A percentile compares a stretch with the other conserved stretches of the same genome.
Evolutionary conservation across 1,140 invertebrate species (phyloP).

Genomic region (Drosophila saltans): DNA sequence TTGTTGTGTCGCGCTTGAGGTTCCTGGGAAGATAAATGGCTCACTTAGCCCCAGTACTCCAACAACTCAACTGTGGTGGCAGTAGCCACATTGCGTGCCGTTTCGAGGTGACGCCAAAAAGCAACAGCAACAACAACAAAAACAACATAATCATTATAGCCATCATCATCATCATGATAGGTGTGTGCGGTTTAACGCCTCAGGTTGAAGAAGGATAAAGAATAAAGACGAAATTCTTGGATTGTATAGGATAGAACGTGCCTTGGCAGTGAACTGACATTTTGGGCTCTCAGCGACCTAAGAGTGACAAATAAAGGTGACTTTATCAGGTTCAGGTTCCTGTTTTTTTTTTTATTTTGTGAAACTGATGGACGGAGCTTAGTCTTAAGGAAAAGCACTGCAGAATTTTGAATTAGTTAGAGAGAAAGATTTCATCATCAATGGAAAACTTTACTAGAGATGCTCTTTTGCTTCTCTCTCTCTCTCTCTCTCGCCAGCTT

Average conservation of each 20-base stretch:
- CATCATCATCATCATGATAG: conserved; percentile 56
- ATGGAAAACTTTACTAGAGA: neutral
- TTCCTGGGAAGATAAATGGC: conserved; percentile 82
- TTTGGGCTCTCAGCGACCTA: conserved; percentile 36
- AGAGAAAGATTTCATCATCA: conserved; percentile 10
- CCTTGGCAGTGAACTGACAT: conserved; percentile 46
- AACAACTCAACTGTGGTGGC: neutral
- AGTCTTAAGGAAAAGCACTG: conserved; percentile 13
- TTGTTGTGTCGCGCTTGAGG: conserved; percentile 77
- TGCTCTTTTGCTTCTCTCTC: neutral
- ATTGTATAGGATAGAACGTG: conserved; percentile 58
- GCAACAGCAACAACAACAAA: conserved; percentile 23
- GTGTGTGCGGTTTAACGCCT: conserved; percentile 80
- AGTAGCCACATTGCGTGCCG: conserved; percentile 4
- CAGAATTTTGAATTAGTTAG: conserved; percentile 1
- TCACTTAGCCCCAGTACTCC: conserved; percentile 66
- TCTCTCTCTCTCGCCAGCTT: neutral
- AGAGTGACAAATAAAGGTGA: conserved; percentile 80
- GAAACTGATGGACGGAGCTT: conserved; percentile 58
- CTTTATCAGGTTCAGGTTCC: conserved; percentile 53
- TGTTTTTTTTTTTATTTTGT: neutral
- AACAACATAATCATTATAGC: conserved; percentile 30
- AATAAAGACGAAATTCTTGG: neutral
- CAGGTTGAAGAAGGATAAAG: conserved; percentile 27
- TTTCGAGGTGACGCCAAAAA: conserved; percentile 46